These are phyloP conservation scores for Atta colombica DNA, from an alignment of 1,140 invertebrate genomes.

Conservation along the genomic window DNA sequence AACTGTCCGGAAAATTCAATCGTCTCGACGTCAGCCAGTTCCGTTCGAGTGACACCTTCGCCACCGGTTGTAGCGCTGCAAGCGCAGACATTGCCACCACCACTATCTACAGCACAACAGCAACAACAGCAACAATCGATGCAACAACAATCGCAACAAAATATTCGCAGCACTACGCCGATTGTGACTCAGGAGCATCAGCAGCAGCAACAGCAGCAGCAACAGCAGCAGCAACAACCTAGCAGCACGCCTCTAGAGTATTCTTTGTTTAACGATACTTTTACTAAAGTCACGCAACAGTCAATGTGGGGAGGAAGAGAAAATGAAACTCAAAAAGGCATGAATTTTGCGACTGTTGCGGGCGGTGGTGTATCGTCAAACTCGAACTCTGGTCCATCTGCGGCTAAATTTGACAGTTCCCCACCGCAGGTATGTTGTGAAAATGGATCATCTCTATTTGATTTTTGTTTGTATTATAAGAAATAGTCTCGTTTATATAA, in stretches of 20 bases:
- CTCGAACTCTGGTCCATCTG: slow-evolving; percentile 81
- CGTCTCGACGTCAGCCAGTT: slow-evolving; percentile 67
- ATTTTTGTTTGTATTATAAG: background rate
- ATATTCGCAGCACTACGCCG: slow-evolving; percentile 78
- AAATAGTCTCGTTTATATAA: background rate
- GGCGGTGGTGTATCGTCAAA: slow-evolving; percentile 88
- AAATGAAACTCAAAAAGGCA: slow-evolving; percentile 89
- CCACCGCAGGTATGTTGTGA: slow-evolving; percentile 84
- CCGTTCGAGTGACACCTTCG: slow-evolving; percentile 79
- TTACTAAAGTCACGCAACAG: slow-evolving; percentile 89
- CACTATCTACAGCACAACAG: slow-evolving; percentile 55
- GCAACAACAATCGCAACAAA: slow-evolving; percentile 74
- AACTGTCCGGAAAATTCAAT: slow-evolving; percentile 70
- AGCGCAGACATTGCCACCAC: slow-evolving; percentile 57
- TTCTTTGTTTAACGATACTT: slow-evolving; percentile 92
- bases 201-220: slow-evolving; percentile 66
- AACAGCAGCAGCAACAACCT: slow-evolving; percentile 69
- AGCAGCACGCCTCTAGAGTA: slow-evolving; percentile 88
- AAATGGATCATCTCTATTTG: slow-evolving; percentile 1
- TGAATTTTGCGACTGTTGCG: slow-evolving; percentile 92
- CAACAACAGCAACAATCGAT: slow-evolving; percentile 73
- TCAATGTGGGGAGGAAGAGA: slow-evolving; percentile 90
- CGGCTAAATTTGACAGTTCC: slow-evolving; percentile 87
- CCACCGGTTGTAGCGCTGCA: slow-evolving; percentile 74
- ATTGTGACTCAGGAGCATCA: slow-evolving; percentile 73